phyloP scores from a whole-genome alignment of 2,888 invertebrate species.

The Rhagium mordax region DNA sequence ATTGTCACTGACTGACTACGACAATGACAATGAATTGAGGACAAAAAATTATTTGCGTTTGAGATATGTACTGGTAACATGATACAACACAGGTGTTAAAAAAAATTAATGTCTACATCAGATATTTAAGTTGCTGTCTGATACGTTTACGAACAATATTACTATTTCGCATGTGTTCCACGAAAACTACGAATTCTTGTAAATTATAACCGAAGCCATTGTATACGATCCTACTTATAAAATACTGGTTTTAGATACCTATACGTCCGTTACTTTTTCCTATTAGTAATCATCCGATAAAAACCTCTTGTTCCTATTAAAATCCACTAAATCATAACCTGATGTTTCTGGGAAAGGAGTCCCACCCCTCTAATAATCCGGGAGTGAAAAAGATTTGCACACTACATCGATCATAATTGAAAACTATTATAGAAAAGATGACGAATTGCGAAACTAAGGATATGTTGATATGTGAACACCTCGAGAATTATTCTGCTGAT shows the following conservation, averaged over 20 bases:
- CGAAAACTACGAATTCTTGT: too few relatives aligned
- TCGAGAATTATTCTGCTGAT: conserved; percentile 20
- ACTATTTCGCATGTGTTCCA: too few relatives aligned
- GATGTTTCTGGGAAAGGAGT: conserved; percentile 23
- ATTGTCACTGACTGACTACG: too few relatives aligned
- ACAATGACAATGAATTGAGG: too few relatives aligned
- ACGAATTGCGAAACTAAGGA: conserved; percentile 24
- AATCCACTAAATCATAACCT: conserved; percentile 21
- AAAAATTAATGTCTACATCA: too few relatives aligned
- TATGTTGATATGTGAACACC: conserved; percentile 23
- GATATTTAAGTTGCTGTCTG: too few relatives aligned
- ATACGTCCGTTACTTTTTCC: conserved; percentile 24
- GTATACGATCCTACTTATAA: background rate
- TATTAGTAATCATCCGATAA: background rate
- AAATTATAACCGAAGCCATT: background rate
- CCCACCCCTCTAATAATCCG: conserved; percentile 29
- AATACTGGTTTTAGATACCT: background rate
- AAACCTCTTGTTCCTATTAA: conserved; percentile 7
- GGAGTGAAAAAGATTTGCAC: conserved; percentile 21
- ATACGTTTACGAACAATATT: too few relatives aligned
- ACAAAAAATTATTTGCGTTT: too few relatives aligned
- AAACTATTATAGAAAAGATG: conserved; percentile 21
- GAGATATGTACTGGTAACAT: too few relatives aligned
- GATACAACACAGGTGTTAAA: too few relatives aligned
- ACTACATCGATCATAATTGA: conserved; percentile 33